Base-by-base conservation (phyloP, 2,797 vertebrate genomes). In the Anniella stebbinsi region DNA sequence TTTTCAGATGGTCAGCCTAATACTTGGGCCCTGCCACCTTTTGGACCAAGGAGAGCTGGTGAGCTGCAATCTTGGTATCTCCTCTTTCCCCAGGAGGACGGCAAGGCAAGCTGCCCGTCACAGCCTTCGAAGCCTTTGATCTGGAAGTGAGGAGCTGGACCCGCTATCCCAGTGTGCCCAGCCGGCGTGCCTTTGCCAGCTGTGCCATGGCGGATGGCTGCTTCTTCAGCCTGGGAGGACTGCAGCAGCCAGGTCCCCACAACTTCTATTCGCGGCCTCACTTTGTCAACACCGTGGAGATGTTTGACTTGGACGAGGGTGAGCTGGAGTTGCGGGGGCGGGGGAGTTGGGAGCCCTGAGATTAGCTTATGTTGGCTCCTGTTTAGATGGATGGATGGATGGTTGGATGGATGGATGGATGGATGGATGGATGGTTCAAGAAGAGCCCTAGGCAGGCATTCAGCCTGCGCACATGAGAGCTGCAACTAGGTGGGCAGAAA, bases 261-360 rank as follows among this genome's bases (percentile, higher is more conserved):
- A 99, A 99, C 97, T 99, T 99, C 97, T 99, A 99, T 95, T 99
- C 99, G 87, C 98, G 99, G 83, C 99, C 99, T 77, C 99, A 99
- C 96, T 99, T 99, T 2, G 99, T 99, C 96, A 99, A 98, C 97
- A 99, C 99, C 2, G 97, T 98, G 96, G 99, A 99, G 96, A 98
- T 99, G 97, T 99, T 99, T 10, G 97, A 99, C 96, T 95, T 98
- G 0, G 97, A 98, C 0, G 98, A 98, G 95, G 98, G 99, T 99
- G 94, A 97, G 98, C 80, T 51, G 48, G 21, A 41, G 33, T 33
- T 30, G 17, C 38, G 7, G 13, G 60, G 17, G 76, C 13, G 60
- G 17, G 76, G 57, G 45, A 82, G 57, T 33, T 88, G 77, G 63
- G 45, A 45, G 23, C 10, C 72, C 23, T 77, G 28, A 5, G 1